These are phyloP conservation scores for Hydra vulgaris DNA, from an alignment of 30 jellyfish, hydroid and myxozoan genomes.

Conservation along the genomic window DNA sequence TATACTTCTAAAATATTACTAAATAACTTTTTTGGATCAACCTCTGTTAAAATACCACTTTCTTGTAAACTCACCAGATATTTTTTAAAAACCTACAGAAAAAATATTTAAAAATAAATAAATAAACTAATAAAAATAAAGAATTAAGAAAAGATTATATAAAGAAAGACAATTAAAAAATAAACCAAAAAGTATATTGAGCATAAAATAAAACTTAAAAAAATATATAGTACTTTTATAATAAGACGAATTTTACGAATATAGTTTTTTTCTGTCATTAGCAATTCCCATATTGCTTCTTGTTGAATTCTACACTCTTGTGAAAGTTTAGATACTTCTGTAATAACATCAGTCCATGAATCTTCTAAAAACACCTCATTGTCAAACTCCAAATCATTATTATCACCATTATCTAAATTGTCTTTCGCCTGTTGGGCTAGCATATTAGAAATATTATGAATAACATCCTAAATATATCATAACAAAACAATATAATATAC, in stretches of 20 bases:
- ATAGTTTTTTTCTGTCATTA: constrained; percentile 65
- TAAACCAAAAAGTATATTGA: no score
- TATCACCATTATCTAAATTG: not conserved
- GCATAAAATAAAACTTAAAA: no score
- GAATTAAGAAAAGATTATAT: no score
- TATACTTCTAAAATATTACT: constrained; percentile 73
- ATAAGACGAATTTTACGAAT: constrained; percentile 55
- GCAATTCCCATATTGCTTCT: constrained; percentile 97
- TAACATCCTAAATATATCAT: constrained; percentile 1
- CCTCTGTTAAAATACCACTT: constrained; percentile 20
- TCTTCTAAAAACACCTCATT: constrained; percentile 20
- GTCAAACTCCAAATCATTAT: constrained; percentile 1
- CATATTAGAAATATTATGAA: not conserved
- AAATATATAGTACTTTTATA: constrained; percentile 32
- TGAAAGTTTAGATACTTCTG: constrained; percentile 23
- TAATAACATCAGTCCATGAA: constrained; percentile 27
- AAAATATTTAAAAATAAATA: no score
- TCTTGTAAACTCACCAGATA: constrained; percentile 14
- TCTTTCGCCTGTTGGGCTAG: not conserved
- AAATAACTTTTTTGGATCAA: constrained; percentile 47
- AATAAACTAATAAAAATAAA: no score
- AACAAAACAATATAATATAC: no score
- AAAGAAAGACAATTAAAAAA: no score
- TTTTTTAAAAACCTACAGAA: constrained; percentile 25
- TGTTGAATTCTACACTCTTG: constrained; percentile 65